A percentile compares a stretch with the other conserved stretches of the same genome.
Evolutionary conservation across 92 coral and sea anemone genomes (phyloP).

Genomic region (Porites divaricata): DNA sequence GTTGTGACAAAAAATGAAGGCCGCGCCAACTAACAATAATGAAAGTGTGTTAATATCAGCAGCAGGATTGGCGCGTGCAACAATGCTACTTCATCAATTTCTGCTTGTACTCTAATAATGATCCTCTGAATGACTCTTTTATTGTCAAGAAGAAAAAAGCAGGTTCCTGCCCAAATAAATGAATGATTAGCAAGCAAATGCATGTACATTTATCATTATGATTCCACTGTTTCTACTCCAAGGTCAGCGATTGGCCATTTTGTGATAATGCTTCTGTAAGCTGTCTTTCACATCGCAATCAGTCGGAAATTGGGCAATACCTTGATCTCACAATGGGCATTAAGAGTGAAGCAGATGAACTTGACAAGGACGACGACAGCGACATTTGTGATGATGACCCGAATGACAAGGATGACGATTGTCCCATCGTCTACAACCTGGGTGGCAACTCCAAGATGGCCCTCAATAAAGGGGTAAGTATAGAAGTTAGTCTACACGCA

Average conservation of each 20-base stretch:
- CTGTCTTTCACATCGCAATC: neutral
- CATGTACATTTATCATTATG: neutral
- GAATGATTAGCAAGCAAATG: neutral
- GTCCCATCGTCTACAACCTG: conserved; percentile 25
- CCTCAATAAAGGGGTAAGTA: conserved; percentile 36
- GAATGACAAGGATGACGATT: conserved; percentile 16
- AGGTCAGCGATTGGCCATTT: conserved; percentile 47
- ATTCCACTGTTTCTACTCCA: neutral
- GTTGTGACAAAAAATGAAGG: too few species aligned
- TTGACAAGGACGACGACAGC: conserved; percentile 15
- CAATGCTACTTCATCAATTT: too few species aligned
- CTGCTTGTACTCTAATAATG: too few species aligned
- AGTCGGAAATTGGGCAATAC: conserved; percentile 21
- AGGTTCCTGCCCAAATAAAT: neutral
- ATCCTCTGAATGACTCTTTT: too few species aligned
- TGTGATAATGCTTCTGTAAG: conserved; percentile 8
- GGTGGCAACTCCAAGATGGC: conserved; percentile 40
- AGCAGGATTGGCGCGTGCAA: too few species aligned
- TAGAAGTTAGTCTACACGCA: too few species aligned
- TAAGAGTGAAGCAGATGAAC: conserved; percentile 29
- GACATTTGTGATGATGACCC: conserved; percentile 29
- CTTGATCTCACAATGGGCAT: conserved; percentile 33
- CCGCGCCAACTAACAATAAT: too few species aligned
- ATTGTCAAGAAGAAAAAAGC: neutral
- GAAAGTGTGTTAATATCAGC: too few species aligned